Percentiles rank a stretch among this genome's conserved stretches.
These are phyloP conservation scores for Poliocrania exsul DNA, from an alignment of 2,797 vertebrate species.

Conservation along the genomic window DNA sequence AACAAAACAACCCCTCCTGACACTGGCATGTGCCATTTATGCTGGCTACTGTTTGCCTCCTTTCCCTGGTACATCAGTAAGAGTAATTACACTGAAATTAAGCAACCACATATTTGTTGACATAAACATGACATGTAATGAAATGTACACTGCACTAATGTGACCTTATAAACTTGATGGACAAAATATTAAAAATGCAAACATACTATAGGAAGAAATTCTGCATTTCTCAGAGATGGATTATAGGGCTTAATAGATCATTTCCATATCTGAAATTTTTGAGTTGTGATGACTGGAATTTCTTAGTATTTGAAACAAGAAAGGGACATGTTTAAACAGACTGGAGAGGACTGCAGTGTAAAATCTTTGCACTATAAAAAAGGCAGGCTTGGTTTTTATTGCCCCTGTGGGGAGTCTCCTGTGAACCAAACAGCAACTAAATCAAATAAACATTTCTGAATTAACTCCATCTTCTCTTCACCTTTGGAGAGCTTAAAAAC, in stretches of 20 bases:
- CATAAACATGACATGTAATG: background rate
- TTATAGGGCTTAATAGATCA: conserved; percentile 9
- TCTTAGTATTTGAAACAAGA: conserved; percentile 59
- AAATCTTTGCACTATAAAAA: conserved; percentile 58
- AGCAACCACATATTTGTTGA: background rate
- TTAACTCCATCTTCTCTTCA: conserved; percentile 55
- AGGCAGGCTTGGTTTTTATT: conserved; percentile 54
- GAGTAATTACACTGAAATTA: background rate
- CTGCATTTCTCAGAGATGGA: background rate
- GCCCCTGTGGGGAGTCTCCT: conserved; percentile 39
- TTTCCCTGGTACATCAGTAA: background rate
- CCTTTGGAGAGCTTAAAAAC: conserved; percentile 2
- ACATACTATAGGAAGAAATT: background rate
- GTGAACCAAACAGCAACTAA: conserved; percentile 56
- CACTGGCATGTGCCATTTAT: conserved; percentile 11
- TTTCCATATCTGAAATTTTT: conserved; percentile 57
- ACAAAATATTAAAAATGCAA: background rate
- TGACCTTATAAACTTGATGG: conserved; percentile 13
- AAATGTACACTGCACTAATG: background rate
- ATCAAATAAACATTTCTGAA: conserved; percentile 65
- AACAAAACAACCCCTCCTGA: background rate
- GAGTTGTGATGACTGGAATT: conserved; percentile 58
- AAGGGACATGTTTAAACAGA: conserved; percentile 31
- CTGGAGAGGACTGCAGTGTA: conserved; percentile 7
- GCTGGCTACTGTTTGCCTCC: background rate